A percentile compares a stretch with the other conserved stretches of the same genome.
Evolutionary conservation across 2,113 vertebrate species (phyloP).

Genomic region (Barbus barbus): DNA sequence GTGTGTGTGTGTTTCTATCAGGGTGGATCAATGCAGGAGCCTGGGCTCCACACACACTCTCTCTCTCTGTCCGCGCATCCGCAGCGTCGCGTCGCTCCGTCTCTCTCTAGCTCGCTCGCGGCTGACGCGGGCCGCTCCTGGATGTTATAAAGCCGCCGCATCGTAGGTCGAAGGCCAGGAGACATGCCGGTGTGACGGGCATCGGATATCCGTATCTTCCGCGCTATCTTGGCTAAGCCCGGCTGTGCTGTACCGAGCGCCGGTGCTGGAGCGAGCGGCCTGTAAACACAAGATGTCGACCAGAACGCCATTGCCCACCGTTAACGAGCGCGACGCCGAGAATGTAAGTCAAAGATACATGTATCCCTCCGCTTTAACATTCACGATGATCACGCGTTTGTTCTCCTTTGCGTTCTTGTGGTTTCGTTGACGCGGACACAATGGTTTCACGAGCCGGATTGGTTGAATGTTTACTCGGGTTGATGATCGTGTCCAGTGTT

Average conservation of each 20-base stretch:
- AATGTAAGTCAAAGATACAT: slow-evolving; percentile 75
- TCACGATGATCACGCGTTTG: not conserved
- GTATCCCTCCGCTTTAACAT: not conserved
- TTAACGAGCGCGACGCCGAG: slow-evolving; percentile 86
- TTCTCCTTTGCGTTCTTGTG: not conserved
- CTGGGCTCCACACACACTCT: not conserved
- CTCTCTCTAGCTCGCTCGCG: slow-evolving; percentile 2
- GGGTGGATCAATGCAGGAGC: slow-evolving; percentile 51
- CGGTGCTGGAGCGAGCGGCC: slow-evolving; percentile 57
- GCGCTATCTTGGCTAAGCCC: not conserved
- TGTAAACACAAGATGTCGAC: slow-evolving; percentile 82
- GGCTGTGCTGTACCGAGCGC: slow-evolving; percentile 41
- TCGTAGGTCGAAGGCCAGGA: slow-evolving; percentile 31
- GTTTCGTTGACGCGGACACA: not conserved
- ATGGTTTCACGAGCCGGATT: not conserved
- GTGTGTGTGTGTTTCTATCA: not conserved
- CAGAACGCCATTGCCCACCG: slow-evolving; percentile 86
- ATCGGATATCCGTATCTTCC: slow-evolving; percentile 20
- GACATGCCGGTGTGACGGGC: slow-evolving; percentile 47
- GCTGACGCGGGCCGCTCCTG: slow-evolving; percentile 41
- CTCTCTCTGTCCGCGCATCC: slow-evolving; percentile 15
- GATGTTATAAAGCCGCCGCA: slow-evolving; percentile 8
- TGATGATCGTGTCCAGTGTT: not conserved
- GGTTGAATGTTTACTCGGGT: not conserved
- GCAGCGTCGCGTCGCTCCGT: slow-evolving; percentile 7